These are phyloP conservation scores for Pollenia griseotomentosa DNA, from an alignment of 2,888 invertebrate species.

Conservation along the genomic window DNA sequence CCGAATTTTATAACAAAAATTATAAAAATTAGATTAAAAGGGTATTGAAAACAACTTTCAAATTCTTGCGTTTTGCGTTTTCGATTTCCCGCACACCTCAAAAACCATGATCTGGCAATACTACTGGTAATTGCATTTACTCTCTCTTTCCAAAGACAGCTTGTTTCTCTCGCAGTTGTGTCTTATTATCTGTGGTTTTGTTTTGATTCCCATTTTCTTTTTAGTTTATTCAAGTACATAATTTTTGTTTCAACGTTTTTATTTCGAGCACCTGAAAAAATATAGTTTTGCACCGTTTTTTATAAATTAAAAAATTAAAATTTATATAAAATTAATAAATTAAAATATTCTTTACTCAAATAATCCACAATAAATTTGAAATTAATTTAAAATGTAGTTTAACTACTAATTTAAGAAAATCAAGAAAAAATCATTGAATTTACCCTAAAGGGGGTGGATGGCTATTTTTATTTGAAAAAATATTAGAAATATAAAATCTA, in stretches of 20 bases:
- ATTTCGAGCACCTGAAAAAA: constrained; percentile 72
- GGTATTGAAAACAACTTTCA: too few species aligned
- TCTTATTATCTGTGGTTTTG: constrained; percentile 66
- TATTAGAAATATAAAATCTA: constrained; percentile 15
- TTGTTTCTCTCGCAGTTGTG: neutral
- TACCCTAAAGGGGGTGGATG: constrained; percentile 43
- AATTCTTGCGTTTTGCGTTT: too few species aligned
- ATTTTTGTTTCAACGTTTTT: constrained; percentile 71
- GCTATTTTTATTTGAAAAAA: constrained; percentile 46
- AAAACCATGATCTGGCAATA: too few species aligned
- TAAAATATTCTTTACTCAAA: constrained; percentile 33
- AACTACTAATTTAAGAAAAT: constrained; percentile 33
- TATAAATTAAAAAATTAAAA: constrained; percentile 57
- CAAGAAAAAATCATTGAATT: constrained; percentile 41
- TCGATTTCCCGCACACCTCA: too few species aligned
- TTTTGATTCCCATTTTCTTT: constrained; percentile 67
- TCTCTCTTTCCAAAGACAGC: neutral
- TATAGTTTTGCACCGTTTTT: constrained; percentile 72
- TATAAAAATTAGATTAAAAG: too few species aligned
- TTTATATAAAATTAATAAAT: constrained; percentile 44
- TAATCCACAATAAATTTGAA: constrained; percentile 28
- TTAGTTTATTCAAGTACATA: constrained; percentile 70
- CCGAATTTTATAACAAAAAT: too few species aligned
- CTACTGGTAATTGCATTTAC: constrained; percentile 29
- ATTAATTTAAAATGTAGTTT: constrained; percentile 22